Evolutionary conservation across 2,888 invertebrate species (phyloP).

Genomic region (Ormyrus pomaceus): DNA sequence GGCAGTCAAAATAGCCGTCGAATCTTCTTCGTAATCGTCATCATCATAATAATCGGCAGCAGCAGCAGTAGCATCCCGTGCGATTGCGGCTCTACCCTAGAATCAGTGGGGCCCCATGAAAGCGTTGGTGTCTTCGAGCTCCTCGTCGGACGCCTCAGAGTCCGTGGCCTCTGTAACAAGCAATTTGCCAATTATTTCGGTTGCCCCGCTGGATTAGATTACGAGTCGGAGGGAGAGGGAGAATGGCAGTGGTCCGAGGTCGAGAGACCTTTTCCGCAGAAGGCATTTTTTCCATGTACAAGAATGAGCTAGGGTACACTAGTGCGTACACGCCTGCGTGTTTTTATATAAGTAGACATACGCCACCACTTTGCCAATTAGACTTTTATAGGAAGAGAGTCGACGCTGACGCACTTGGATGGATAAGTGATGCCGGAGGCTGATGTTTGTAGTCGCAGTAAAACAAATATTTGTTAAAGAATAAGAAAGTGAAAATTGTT

Average conservation of each 20-base stretch:
- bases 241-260: neutral
- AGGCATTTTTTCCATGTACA: neutral
- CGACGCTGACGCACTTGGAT: too few relatives aligned
- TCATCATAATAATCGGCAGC: neutral
- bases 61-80: too few relatives aligned
- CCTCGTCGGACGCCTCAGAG: conserved; percentile 65
- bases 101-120: conserved; percentile 60
- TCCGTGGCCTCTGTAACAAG: conserved; percentile 66
- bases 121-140: conserved; percentile 61
- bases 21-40: neutral
- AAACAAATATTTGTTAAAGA: too few relatives aligned
- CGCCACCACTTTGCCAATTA: conserved; percentile 6
- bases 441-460: neutral
- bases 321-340: too few relatives aligned
- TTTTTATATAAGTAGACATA: neutral
- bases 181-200: conserved; percentile 18
- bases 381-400: neutral
- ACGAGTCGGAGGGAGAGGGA: neutral
- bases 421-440: neutral
- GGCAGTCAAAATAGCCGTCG: too few relatives aligned
- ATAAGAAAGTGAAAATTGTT: too few relatives aligned
- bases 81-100: neutral
- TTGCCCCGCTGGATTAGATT: neutral
- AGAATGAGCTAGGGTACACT: too few relatives aligned
- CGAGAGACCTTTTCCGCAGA: neutral